These are phyloP conservation scores for Altica lythri DNA, from an alignment of 2,888 invertebrate species.

Conservation along the genomic window DNA sequence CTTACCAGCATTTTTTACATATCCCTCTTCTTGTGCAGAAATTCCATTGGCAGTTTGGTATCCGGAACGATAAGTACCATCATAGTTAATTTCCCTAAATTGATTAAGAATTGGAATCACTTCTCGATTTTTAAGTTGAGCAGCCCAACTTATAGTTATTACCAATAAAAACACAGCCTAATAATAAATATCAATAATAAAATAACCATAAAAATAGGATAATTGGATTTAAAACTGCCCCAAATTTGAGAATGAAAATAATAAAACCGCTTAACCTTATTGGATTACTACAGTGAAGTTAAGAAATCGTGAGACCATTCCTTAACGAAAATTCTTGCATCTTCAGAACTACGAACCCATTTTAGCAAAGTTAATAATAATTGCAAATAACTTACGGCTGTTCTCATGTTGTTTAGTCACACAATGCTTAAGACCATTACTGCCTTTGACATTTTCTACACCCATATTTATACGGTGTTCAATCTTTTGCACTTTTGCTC, in stretches of 20 bases:
- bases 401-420: slow-evolving; percentile 32
- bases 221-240: no score
- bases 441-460: slow-evolving; percentile 31
- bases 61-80: slow-evolving; percentile 68
- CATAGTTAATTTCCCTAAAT: slow-evolving; percentile 70
- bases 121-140: slow-evolving; percentile 56
- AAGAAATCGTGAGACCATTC: slow-evolving; percentile 11
- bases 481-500: neutral
- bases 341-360: neutral
- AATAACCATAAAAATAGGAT: no score
- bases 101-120: slow-evolving; percentile 70
- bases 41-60: slow-evolving; percentile 68
- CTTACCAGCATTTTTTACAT: slow-evolving; percentile 62
- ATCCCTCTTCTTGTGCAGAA: slow-evolving; percentile 63
- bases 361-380: slow-evolving; percentile 13
- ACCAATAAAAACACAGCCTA: no score
- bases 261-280: neutral
- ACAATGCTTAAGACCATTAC: slow-evolving; percentile 22
- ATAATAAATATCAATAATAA: no score
- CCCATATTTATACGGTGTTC: slow-evolving; percentile 30
- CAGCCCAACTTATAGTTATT: no score
- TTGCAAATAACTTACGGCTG: slow-evolving; percentile 29
- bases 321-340: slow-evolving; percentile 8
- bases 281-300: slow-evolving; percentile 3
- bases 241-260: neutral